These are phyloP conservation scores for Mormyrus iriodes DNA, from an alignment of 2,113 vertebrate genomes.

Conservation along the genomic window DNA sequence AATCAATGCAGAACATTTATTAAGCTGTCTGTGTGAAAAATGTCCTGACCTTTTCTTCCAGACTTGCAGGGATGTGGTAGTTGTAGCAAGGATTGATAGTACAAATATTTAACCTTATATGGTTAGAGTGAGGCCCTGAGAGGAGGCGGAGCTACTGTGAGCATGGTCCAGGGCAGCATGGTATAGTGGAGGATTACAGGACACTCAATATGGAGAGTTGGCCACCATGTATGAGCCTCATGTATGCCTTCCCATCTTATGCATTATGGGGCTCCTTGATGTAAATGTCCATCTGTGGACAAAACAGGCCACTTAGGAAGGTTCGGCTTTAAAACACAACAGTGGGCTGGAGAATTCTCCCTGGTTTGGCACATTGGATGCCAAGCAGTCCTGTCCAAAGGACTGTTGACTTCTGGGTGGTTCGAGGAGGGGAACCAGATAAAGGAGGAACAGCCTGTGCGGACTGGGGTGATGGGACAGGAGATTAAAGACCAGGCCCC, in stretches of 20 bases:
- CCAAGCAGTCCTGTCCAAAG: neutral
- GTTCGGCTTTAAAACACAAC: neutral
- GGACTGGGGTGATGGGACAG: neutral
- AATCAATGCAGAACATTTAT: slow-evolving; percentile 18
- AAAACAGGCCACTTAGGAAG: neutral
- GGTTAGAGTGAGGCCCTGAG: neutral
- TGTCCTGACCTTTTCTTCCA: slow-evolving; percentile 16
- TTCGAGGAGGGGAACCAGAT: neutral
- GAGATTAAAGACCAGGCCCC: neutral
- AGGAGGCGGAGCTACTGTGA: neutral
- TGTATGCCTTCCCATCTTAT: neutral
- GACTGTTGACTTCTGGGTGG: neutral
- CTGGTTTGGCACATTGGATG: neutral
- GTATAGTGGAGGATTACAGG: slow-evolving; percentile 5
- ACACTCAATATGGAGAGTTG: neutral
- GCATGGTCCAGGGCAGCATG: neutral
- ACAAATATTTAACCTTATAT: neutral
- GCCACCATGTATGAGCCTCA: neutral
- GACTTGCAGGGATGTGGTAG: neutral
- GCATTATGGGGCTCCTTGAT: neutral
- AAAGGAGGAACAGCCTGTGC: neutral
- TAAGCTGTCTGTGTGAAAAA: slow-evolving; percentile 17
- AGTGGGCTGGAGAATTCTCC: neutral
- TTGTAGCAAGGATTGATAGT: neutral
- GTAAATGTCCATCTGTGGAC: neutral